Percentiles rank a stretch among this genome's conserved stretches.
Conservation (phyloP, 2,797 vertebrate species). For the Meda fulgida region DNA sequence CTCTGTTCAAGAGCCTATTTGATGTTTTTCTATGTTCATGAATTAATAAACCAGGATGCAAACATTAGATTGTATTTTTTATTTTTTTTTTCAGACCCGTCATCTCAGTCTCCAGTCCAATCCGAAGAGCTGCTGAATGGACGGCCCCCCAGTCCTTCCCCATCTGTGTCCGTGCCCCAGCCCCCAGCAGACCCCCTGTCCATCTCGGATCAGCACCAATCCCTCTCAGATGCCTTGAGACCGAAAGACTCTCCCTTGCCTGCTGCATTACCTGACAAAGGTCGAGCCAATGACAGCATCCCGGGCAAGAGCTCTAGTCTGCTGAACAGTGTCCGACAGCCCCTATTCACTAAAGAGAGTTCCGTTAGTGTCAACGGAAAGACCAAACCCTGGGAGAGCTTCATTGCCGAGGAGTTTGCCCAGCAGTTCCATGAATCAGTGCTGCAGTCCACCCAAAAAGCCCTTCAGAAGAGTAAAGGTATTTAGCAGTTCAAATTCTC, state of each 20-base stretch:
- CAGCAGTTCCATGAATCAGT: conserved; percentile 99
- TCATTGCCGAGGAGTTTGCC: conserved; percentile 94
- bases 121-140: conserved; percentile 78
- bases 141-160: conserved; percentile 72
- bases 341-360: conserved; percentile 85
- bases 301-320: conserved; percentile 87
- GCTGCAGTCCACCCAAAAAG: conserved; percentile 97
- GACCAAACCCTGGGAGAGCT: conserved; percentile 94
- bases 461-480: conserved; percentile 98
- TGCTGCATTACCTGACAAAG: conserved; percentile 81
- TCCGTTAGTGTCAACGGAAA: conserved; percentile 88
- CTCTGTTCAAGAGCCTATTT: neutral
- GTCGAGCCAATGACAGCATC: conserved; percentile 77
- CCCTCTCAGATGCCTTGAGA: conserved; percentile 80
- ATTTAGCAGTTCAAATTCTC: conserved; percentile 18
- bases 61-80: neutral
- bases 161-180: conserved; percentile 63
- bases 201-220: conserved; percentile 79
- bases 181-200: conserved; percentile 72
- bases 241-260: conserved; percentile 80
- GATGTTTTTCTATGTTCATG: neutral
- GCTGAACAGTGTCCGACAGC: conserved; percentile 86
- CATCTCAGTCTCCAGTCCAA: conserved; percentile 77
- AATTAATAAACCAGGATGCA: neutral
- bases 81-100: conserved; percentile 72